Conservation (phyloP, 1,140 invertebrate species). For the Aphaenogaster rudis region DNA sequence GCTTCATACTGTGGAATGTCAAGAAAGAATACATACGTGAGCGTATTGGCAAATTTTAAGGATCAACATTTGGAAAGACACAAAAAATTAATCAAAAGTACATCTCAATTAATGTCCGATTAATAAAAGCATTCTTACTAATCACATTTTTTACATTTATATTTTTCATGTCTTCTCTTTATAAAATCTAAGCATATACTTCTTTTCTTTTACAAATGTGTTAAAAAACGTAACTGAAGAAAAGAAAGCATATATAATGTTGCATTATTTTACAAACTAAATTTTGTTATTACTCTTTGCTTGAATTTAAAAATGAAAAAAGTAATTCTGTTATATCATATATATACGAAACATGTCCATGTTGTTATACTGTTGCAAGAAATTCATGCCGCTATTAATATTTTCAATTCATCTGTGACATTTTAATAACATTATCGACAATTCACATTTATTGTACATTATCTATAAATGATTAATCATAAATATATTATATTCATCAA, state of each 20-base stretch:
- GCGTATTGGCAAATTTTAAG: background rate
- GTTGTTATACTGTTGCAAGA: background rate
- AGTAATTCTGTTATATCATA: background rate
- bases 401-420: background rate
- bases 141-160: background rate
- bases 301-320: background rate
- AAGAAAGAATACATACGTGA: constrained; percentile 35
- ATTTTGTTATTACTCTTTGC: no score
- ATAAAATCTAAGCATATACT: background rate
- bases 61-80: background rate
- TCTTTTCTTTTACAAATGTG: background rate
- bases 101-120: no score
- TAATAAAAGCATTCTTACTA: no score
- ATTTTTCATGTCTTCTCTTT: background rate
- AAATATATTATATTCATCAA: no score
- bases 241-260: no score
- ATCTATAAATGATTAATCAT: no score
- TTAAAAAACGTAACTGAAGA: no score
- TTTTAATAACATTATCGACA: background rate
- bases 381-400: background rate
- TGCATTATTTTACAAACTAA: no score
- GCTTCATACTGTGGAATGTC: background rate
- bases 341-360: background rate
- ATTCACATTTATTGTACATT: no score
- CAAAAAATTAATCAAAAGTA: background rate